Percentiles rank a stretch among this genome's conserved stretches.
phyloP scores from a whole-genome alignment of 2,888 invertebrate species.

The Trissolcus japonicus region DNA sequence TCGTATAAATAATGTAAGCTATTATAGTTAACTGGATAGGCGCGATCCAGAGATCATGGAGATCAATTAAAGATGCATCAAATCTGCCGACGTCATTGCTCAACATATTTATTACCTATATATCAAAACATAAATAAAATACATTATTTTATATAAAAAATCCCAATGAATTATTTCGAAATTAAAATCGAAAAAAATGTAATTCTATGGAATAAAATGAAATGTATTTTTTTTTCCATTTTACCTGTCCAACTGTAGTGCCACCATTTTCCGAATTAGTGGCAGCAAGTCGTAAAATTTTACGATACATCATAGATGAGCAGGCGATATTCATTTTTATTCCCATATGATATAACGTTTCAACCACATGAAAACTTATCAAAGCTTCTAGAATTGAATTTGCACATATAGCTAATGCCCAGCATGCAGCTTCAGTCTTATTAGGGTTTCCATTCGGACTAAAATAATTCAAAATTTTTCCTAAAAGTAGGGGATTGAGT shows the following conservation, averaged over 20 bases:
- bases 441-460: constrained; percentile 52
- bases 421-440: constrained; percentile 74
- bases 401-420: constrained; percentile 73
- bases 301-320: constrained; percentile 85
- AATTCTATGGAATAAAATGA: not conserved
- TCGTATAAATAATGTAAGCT: constrained; percentile 67
- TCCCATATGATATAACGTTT: constrained; percentile 81
- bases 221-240: not conserved
- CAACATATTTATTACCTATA: constrained; percentile 80
- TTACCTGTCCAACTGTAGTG: constrained; percentile 38
- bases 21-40: constrained; percentile 83
- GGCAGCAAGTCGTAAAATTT: constrained; percentile 79
- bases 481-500: constrained; percentile 68
- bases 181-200: not conserved
- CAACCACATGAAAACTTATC: constrained; percentile 81
- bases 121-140: constrained; percentile 32
- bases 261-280: constrained; percentile 3
- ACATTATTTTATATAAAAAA: no score
- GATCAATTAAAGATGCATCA: constrained; percentile 82
- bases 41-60: constrained; percentile 86
- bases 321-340: constrained; percentile 81
- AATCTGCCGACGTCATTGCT: constrained; percentile 88
- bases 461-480: constrained; percentile 65
- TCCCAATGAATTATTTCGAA: not conserved
- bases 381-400: constrained; percentile 67